Evolutionary conservation across 2,888 invertebrate species (phyloP).

Genomic region (Eulithis testata): DNA sequence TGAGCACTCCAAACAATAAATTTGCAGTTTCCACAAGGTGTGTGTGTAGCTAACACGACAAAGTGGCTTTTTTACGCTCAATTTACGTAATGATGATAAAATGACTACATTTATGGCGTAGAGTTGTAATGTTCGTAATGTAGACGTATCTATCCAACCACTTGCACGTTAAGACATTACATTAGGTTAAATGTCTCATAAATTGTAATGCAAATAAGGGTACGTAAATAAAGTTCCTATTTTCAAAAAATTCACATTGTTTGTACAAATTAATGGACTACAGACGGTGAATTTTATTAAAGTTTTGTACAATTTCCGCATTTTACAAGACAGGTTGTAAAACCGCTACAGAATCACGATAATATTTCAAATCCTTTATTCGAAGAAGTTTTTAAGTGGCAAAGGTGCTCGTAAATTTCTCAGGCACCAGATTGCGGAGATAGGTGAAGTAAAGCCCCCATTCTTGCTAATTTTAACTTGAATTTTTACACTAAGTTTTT

Average conservation of each 20-base stretch:
- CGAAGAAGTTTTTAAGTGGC: conserved; percentile 52
- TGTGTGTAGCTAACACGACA: conserved; percentile 31
- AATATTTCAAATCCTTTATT: conserved; percentile 40
- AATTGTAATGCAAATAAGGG: neutral
- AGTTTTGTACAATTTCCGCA: neutral
- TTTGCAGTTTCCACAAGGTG: conserved; percentile 30
- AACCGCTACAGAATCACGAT: conserved; percentile 14
- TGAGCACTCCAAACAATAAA: conserved; percentile 32
- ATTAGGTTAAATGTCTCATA: conserved; percentile 8
- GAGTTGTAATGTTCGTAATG: conserved; percentile 31
- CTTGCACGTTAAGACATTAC: conserved; percentile 15
- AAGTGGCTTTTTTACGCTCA: conserved; percentile 43
- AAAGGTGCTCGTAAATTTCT: conserved; percentile 53
- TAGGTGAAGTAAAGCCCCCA: conserved; percentile 55
- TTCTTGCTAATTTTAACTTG: conserved; percentile 28
- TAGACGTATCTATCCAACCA: conserved; percentile 27
- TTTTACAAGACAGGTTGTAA: conserved; percentile 7
- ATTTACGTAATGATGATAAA: conserved; percentile 43
- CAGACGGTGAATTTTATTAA: neutral
- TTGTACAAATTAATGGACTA: neutral
- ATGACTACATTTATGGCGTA: conserved; percentile 37
- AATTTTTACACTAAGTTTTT: neutral
- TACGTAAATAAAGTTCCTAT: conserved; percentile 1
- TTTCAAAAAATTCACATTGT: neutral
- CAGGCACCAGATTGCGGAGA: conserved; percentile 55